phyloP scores from a whole-genome alignment of 2,888 invertebrate genomes.

The Taphrorychus bicolor region DNA sequence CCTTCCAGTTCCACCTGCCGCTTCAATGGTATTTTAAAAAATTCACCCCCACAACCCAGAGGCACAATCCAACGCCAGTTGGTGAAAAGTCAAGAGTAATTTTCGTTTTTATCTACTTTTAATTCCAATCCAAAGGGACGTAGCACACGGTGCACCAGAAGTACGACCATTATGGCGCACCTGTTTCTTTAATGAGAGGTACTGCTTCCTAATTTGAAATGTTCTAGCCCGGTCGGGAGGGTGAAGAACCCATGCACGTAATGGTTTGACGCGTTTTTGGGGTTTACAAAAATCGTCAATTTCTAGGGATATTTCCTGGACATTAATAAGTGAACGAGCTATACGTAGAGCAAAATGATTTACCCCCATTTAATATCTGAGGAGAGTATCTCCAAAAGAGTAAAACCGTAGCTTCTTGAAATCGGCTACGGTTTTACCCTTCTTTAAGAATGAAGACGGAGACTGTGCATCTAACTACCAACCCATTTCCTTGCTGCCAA shows the following conservation, averaged over 20 bases:
- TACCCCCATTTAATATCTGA: too few relatives aligned
- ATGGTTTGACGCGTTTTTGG: not conserved
- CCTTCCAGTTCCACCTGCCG: slow-evolving; percentile 12
- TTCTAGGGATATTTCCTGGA: too few relatives aligned
- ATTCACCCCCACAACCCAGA: slow-evolving; percentile 44
- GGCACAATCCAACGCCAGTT: slow-evolving; percentile 42
- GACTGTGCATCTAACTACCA: too few relatives aligned
- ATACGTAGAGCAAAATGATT: too few relatives aligned
- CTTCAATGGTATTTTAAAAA: slow-evolving; percentile 14
- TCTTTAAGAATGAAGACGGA: too few relatives aligned
- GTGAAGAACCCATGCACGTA: not conserved
- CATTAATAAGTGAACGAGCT: too few relatives aligned
- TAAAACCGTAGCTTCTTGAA: too few relatives aligned
- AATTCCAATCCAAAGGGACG: slow-evolving; percentile 10
- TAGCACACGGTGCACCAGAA: slow-evolving; percentile 9
- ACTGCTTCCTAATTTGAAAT: not conserved
- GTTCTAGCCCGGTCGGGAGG: not conserved
- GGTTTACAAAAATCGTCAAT: too few relatives aligned
- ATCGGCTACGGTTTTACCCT: too few relatives aligned
- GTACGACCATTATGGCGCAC: slow-evolving; percentile 1
- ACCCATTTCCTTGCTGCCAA: too few relatives aligned
- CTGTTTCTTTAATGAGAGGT: slow-evolving; percentile 5
- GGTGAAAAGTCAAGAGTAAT: slow-evolving; percentile 37
- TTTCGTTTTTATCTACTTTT: slow-evolving; percentile 26
- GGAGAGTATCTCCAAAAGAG: too few relatives aligned